Percentiles rank a stretch among this genome's conserved stretches.
Evolutionary conservation across 2,888 invertebrate genomes (phyloP).

Genomic region (Trachelus iudaicus): DNA sequence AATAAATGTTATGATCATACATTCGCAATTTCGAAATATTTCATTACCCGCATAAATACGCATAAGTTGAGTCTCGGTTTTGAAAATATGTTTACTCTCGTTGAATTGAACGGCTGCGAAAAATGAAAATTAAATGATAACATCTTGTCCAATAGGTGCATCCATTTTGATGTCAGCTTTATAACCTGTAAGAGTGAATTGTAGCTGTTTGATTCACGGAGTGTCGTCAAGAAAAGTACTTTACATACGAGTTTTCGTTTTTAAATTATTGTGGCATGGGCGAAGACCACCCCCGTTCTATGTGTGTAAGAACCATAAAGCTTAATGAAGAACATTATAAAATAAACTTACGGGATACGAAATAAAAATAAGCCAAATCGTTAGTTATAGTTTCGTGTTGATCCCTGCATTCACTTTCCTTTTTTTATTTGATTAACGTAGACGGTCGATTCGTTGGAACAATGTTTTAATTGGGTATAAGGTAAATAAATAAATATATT

Average conservation of each 20-base stretch:
- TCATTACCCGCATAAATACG: constrained; percentile 35
- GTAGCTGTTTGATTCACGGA: neutral
- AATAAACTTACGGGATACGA: constrained; percentile 65
- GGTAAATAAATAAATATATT: too few species aligned
- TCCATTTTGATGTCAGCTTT: too few species aligned
- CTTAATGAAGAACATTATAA: constrained; percentile 65
- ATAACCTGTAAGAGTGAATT: too few species aligned
- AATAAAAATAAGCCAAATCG: constrained; percentile 65
- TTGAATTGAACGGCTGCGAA: too few species aligned
- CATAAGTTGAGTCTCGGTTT: constrained; percentile 31
- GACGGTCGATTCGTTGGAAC: too few species aligned
- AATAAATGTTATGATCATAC: constrained; percentile 46
- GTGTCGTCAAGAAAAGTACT: neutral
- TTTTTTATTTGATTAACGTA: too few species aligned
- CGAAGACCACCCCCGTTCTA: constrained; percentile 54
- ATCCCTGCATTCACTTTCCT: neutral
- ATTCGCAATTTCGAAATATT: constrained; percentile 36
- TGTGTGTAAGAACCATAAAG: constrained; percentile 65
- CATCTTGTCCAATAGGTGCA: too few species aligned
- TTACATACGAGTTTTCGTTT: constrained; percentile 40
- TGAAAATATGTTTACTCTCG: too few species aligned
- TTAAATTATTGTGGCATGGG: constrained; percentile 54
- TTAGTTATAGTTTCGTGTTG: constrained; percentile 34
- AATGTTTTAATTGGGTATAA: too few species aligned
- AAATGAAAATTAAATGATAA: too few species aligned